phyloP scores from a whole-genome alignment of 64 coral and sea anemone genomes.

The Anthopleura sola region DNA sequence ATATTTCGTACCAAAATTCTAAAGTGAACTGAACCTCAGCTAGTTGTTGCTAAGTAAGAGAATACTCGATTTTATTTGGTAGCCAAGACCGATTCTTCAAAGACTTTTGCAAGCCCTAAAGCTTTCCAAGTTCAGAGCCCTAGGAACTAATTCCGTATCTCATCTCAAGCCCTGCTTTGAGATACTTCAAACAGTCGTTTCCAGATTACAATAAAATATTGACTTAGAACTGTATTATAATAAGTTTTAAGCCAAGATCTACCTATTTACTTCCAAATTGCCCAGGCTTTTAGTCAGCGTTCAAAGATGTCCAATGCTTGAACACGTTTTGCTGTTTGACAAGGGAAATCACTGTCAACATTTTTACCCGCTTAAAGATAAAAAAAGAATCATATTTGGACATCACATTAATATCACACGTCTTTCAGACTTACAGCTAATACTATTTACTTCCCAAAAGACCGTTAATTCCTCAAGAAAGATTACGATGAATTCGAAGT shows the following conservation, averaged over 20 bases:
- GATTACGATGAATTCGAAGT: neutral
- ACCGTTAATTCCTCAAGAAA: neutral
- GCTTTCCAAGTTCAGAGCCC: no score
- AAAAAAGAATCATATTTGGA: neutral
- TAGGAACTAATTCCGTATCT: no score
- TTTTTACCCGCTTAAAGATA: neutral
- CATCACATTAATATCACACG: neutral
- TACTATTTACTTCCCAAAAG: neutral
- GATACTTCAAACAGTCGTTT: slow-evolving; percentile 10
- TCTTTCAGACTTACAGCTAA: neutral
- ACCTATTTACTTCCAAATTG: neutral
- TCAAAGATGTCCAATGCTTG: slow-evolving; percentile 3
- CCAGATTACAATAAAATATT: neutral
- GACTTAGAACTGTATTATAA: neutral
- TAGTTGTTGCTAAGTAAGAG: no score
- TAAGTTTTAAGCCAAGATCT: neutral
- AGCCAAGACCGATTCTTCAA: no score
- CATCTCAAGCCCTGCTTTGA: neutral
- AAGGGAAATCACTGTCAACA: slow-evolving; percentile 7
- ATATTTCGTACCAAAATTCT: neutral
- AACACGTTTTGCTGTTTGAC: slow-evolving; percentile 20
- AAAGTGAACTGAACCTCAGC: neutral
- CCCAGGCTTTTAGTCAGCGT: neutral
- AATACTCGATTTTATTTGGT: no score
- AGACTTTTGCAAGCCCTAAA: no score